phyloP scores from a whole-genome alignment of 2,113 vertebrate genomes.

The Sebastes fasciatus region DNA sequence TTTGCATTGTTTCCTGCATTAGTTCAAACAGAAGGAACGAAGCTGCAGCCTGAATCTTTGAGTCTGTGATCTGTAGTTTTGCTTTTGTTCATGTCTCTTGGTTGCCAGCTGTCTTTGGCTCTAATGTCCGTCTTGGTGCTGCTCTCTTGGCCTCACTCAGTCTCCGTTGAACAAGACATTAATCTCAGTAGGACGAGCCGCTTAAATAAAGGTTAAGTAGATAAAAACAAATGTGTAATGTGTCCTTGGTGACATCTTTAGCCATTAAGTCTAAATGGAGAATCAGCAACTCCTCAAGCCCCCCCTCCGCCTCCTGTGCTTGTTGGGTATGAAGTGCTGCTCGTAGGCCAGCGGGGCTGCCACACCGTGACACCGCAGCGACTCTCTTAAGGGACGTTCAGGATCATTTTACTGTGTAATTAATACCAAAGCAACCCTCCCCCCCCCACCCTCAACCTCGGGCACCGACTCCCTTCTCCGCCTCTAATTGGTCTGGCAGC shows the following conservation, averaged over 20 bases:
- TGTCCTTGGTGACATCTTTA: constrained; percentile 73
- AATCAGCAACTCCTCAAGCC: constrained; percentile 61
- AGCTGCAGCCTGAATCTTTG: too few species aligned
- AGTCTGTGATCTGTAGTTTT: background rate
- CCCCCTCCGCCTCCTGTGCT: background rate
- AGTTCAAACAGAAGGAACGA: too few species aligned
- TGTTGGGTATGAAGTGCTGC: background rate
- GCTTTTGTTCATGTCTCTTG: constrained; percentile 20
- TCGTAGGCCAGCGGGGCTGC: constrained; percentile 23
- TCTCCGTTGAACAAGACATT: constrained; percentile 61
- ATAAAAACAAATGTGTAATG: constrained; percentile 72
- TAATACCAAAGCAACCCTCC: constrained; percentile 35
- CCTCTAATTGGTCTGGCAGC: constrained; percentile 56
- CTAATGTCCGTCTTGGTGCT: background rate
- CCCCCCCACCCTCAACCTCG: constrained; percentile 8
- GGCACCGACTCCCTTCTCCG: background rate
- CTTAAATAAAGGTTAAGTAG: constrained; percentile 78
- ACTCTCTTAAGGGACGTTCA: constrained; percentile 52
- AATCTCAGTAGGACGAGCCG: constrained; percentile 61
- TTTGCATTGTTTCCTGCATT: background rate
- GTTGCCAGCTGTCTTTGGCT: background rate
- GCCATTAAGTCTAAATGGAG: constrained; percentile 69
- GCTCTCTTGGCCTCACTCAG: constrained; percentile 49
- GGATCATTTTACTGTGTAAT: constrained; percentile 66
- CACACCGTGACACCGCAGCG: background rate